Base-by-base conservation (phyloP, 2,888 invertebrate species). In the Tetramorium bicarinatum region DNA sequence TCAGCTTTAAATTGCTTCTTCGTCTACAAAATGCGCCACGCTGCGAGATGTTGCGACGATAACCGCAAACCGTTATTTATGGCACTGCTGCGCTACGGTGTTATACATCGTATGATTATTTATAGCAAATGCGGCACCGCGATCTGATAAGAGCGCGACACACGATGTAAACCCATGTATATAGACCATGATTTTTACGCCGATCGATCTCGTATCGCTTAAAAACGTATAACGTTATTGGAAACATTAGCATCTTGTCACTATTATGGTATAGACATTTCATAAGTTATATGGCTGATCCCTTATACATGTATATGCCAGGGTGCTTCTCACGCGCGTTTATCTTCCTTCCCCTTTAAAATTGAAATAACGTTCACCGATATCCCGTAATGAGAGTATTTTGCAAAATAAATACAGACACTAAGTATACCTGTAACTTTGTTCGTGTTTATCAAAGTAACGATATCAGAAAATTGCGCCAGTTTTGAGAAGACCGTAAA, bases 241-340 rank as follows among this genome's bases (percentile, higher is more conserved):
- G n/a, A 2, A 47, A n/a, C 6, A 2, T 77, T 69, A 69, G n/a
- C 44, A 56, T 21, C 4, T 4, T 15, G 44, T 56, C 21, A 15
- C n/a, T 34, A n/a, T 47, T 21, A 71, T 7, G 18, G 1, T 15
- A 52, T 11, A n/a, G 41, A 44, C 21, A 13, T 44, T 71, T 79
- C 21, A 29, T 59, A 79, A 59, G 44, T 69, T 77, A n/a, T 77
- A n/a, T 18, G 56, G 2, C n/a, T 49, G 29, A 21, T 59, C 47
- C 1, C 21, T 29, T n/a, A 69, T 66, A 75, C 8, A 11, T n/a
- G 38, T 34, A 34, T 34, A 34, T 21, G 25, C 18, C 15, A 34
- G 15, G 21, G 56, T 71, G 82, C 87, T 88, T 87, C 29, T 34
- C 84, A 84, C 21, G 18, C 29, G 21, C n/a, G 62, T 66, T 52